A percentile compares a stretch with the other conserved stretches of the same genome.
Evolutionary conservation across 1,140 invertebrate genomes (phyloP).

Genomic region (Ephestia elutella): DNA sequence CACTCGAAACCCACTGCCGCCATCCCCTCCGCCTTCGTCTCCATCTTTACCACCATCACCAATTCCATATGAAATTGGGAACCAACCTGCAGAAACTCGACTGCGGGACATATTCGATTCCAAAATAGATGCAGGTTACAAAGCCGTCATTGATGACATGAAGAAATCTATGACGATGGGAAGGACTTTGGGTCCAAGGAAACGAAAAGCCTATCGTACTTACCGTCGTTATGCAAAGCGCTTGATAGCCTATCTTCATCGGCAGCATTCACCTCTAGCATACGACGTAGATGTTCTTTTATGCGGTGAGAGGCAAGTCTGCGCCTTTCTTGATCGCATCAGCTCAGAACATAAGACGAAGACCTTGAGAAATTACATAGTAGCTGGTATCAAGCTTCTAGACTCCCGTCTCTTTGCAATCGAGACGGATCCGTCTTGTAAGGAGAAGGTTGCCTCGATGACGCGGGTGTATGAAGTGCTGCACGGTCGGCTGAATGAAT

Average conservation of each 20-base stretch:
- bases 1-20: constrained; percentile 49
- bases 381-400: constrained; percentile 67
- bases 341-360: constrained; percentile 70
- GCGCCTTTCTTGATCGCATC: constrained; percentile 66
- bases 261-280: constrained; percentile 68
- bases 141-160: constrained; percentile 73
- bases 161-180: constrained; percentile 73
- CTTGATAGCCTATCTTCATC: constrained; percentile 66
- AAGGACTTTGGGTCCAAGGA: constrained; percentile 61
- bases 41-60: constrained; percentile 60
- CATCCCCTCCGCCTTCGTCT: constrained; percentile 58
- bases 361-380: constrained; percentile 68
- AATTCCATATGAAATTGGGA: constrained; percentile 56
- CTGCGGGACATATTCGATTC: constrained; percentile 63
- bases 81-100: constrained; percentile 57
- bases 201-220: constrained; percentile 68
- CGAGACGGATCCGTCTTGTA: constrained; percentile 67
- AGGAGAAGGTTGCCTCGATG: constrained; percentile 71
- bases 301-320: constrained; percentile 69
- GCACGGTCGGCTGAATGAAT: constrained; percentile 62
- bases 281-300: constrained; percentile 70
- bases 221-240: constrained; percentile 70
- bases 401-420: constrained; percentile 71
- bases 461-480: constrained; percentile 66
- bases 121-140: constrained; percentile 64